Conservation (phyloP, 2,888 invertebrate genomes). For the Endomychus coccineus region DNA sequence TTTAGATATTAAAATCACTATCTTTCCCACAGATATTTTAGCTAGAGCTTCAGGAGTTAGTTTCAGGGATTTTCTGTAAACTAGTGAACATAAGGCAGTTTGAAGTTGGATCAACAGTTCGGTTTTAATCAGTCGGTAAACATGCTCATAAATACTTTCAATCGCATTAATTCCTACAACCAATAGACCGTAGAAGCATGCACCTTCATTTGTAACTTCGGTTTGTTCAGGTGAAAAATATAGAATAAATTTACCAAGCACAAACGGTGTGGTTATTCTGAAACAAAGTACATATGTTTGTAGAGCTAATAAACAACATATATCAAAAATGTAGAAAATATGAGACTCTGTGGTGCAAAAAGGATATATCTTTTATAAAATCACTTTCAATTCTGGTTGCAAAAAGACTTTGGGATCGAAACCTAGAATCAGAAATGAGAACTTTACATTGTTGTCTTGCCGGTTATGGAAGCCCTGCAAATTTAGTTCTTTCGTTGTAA, state of each 20-base stretch:
- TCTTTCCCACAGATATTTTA: conserved; percentile 61
- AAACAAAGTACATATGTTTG: too few species aligned
- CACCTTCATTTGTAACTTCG: conserved; percentile 34
- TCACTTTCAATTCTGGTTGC: too few species aligned
- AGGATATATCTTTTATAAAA: too few species aligned
- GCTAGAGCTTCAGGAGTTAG: conserved; percentile 50
- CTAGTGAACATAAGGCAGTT: conserved; percentile 69
- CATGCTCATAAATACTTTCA: conserved; percentile 59
- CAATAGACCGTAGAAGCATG: conserved; percentile 66
- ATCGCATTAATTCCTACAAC: conserved; percentile 52
- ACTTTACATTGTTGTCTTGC: too few species aligned
- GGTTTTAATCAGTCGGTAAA: conserved; percentile 76
- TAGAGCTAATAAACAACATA: too few species aligned
- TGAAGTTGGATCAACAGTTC: conserved; percentile 75
- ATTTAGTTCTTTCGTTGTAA: too few species aligned
- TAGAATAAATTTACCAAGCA: conserved; percentile 29
- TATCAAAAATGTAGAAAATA: too few species aligned
- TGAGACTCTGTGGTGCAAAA: too few species aligned
- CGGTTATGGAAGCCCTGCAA: too few species aligned
- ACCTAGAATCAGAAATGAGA: too few species aligned
- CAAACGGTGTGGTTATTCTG: conserved; percentile 29
- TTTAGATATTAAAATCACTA: conserved; percentile 84
- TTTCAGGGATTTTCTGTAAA: conserved; percentile 61
- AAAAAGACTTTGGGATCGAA: too few species aligned
- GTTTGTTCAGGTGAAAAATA: conserved; percentile 28